These are phyloP conservation scores for Bombus waltoni DNA, from an alignment of 1,140 invertebrate species.

Conservation along the genomic window DNA sequence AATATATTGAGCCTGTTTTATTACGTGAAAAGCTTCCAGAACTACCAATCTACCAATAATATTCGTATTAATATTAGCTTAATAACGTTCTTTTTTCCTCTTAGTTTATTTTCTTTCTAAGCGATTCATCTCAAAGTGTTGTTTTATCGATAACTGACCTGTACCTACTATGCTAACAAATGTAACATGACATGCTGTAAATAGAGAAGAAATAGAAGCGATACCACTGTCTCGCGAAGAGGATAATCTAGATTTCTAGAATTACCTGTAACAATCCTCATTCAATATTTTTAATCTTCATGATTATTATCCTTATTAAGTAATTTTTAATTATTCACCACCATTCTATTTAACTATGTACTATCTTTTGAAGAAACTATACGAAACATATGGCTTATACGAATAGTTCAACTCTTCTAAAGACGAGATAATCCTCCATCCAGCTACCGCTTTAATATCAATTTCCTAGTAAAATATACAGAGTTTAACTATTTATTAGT, in stretches of 20 bases:
- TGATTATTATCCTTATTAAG: no score
- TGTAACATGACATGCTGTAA: not conserved
- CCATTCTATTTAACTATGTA: no score
- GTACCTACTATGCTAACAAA: not conserved
- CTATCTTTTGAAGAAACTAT: no score
- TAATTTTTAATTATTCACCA: no score
- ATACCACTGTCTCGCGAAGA: not conserved
- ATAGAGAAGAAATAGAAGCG: not conserved
- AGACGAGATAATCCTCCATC: no score
- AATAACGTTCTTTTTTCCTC: not conserved
- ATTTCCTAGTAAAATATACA: no score
- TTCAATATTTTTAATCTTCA: no score
- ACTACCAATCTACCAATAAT: not conserved
- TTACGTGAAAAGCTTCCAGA: not conserved
- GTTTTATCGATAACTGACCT: not conserved
- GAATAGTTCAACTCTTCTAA: no score
- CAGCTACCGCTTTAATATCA: no score
- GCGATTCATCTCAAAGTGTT: not conserved
- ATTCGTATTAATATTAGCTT: not conserved
- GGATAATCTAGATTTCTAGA: no score
- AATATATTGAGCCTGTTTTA: not conserved
- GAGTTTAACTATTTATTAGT: not conserved
- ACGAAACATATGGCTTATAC: no score
- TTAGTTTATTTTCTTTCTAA: conserved; percentile 1
- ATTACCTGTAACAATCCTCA: no score